Evolutionary conservation across 2,888 invertebrate species (phyloP).

Genomic region (Drosophila austrosaltans): DNA sequence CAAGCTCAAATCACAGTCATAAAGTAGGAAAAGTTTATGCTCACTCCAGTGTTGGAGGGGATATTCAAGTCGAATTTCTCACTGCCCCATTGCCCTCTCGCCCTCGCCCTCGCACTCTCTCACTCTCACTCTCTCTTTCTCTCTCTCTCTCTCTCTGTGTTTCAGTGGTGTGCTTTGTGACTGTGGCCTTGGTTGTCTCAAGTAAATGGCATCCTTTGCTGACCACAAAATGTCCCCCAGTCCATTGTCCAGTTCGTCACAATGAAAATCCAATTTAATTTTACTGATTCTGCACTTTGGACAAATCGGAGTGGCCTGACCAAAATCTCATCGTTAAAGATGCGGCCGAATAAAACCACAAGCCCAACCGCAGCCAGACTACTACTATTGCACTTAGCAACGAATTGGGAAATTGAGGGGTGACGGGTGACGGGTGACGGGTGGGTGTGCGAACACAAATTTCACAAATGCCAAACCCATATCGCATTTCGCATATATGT

Average conservation of each 20-base stretch:
- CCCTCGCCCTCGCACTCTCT: not conserved
- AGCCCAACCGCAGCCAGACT: constrained; percentile 30
- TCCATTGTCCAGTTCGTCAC: constrained; percentile 70
- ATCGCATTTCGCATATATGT: constrained; percentile 30
- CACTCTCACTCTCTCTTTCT: not conserved
- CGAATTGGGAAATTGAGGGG: constrained; percentile 1
- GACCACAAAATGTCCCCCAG: constrained; percentile 55
- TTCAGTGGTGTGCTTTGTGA: not conserved
- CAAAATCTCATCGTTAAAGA: constrained; percentile 57
- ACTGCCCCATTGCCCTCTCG: not conserved
- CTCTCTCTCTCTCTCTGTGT: not conserved
- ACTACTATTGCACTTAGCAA: constrained; percentile 25
- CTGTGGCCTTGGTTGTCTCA: constrained; percentile 21
- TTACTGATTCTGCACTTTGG: constrained; percentile 77
- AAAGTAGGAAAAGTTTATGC: constrained; percentile 58
- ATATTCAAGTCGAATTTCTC: constrained; percentile 20
- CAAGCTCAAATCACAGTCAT: constrained; percentile 40
- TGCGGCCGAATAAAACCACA: constrained; percentile 46
- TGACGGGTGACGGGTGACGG: not conserved
- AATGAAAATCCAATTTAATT: constrained; percentile 78
- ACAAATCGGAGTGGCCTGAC: constrained; percentile 62
- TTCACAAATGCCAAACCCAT: constrained; percentile 15
- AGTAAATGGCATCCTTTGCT: constrained; percentile 46
- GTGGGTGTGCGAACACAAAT: not conserved
- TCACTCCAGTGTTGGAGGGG: constrained; percentile 24